Evolutionary conservation across 2,888 invertebrate genomes (phyloP).

Genomic region (Timema podura): DNA sequence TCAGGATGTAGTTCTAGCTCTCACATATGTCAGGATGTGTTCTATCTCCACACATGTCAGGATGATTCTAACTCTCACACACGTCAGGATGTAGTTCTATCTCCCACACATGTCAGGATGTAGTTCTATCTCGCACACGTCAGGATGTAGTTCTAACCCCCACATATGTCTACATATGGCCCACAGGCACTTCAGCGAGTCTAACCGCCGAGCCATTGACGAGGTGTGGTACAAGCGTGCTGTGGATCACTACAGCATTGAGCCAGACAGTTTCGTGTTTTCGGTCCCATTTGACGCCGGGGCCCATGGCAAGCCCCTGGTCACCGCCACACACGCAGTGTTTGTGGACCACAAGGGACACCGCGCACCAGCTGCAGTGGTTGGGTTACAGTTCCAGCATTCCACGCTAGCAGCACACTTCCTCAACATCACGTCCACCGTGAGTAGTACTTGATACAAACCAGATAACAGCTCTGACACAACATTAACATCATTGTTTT

Average conservation of each 20-base stretch:
- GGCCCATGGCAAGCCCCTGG: constrained; percentile 57
- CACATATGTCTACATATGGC: too few species aligned
- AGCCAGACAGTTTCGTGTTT: constrained; percentile 87
- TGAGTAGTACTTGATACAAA: too few species aligned
- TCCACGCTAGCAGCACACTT: constrained; percentile 79
- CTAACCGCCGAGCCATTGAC: constrained; percentile 76
- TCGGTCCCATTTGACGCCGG: constrained; percentile 78
- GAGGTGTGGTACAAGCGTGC: constrained; percentile 88
- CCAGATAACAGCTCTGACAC: too few species aligned
- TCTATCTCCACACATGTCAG: too few species aligned
- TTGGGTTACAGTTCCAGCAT: constrained; percentile 85
- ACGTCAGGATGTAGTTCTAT: too few species aligned
- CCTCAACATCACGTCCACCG: constrained; percentile 82
- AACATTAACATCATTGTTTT: too few species aligned
- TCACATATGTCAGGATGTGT: too few species aligned
- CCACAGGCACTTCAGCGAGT: constrained; percentile 74
- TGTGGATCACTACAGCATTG: constrained; percentile 81
- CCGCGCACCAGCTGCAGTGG: constrained; percentile 84
- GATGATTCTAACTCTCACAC: too few species aligned
- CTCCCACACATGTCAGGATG: too few species aligned
- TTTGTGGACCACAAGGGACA: constrained; percentile 80
- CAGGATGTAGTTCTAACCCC: too few species aligned
- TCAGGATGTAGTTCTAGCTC: too few species aligned
- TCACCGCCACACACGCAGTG: constrained; percentile 88
- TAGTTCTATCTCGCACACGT: too few species aligned